Conservation (phyloP, 2,113 vertebrate genomes). For the Neolamprologus falcicula region DNA sequence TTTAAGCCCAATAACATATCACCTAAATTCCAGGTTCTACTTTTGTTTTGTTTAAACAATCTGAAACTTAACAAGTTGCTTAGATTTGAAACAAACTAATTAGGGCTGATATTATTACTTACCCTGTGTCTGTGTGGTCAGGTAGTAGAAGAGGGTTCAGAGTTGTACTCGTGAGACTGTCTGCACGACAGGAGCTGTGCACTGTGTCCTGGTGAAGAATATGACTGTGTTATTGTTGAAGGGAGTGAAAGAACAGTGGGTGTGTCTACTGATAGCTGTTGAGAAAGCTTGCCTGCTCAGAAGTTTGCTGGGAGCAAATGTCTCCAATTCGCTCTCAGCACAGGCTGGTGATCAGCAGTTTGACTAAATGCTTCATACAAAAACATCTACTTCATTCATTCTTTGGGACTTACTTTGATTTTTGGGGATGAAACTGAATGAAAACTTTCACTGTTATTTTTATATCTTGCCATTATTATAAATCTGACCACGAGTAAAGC, state of each 20-base stretch:
- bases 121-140: slow-evolving; percentile 7
- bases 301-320: not conserved
- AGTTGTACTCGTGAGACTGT: slow-evolving; percentile 65
- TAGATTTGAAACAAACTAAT: not conserved
- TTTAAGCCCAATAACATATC: not conserved
- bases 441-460: not conserved
- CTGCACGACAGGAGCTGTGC: slow-evolving; percentile 61
- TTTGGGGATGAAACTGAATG: not conserved
- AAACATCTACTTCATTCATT: not conserved
- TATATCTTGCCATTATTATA: not conserved
- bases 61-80: not conserved
- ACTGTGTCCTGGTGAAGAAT: slow-evolving; percentile 20
- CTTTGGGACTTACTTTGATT: not conserved
- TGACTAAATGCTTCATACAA: not conserved
- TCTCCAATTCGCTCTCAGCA: not conserved
- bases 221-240: slow-evolving; percentile 9
- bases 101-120: not conserved
- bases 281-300: not conserved
- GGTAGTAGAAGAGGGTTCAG: not conserved
- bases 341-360: not conserved
- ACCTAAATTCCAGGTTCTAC: not conserved
- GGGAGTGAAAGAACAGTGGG: slow-evolving; percentile 34
- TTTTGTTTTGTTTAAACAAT: not conserved
- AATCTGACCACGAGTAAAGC: not conserved
- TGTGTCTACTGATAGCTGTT: slow-evolving; percentile 39